phyloP scores from a whole-genome alignment of 2,888 invertebrate genomes.

The Agrotis exclamationis region DNA sequence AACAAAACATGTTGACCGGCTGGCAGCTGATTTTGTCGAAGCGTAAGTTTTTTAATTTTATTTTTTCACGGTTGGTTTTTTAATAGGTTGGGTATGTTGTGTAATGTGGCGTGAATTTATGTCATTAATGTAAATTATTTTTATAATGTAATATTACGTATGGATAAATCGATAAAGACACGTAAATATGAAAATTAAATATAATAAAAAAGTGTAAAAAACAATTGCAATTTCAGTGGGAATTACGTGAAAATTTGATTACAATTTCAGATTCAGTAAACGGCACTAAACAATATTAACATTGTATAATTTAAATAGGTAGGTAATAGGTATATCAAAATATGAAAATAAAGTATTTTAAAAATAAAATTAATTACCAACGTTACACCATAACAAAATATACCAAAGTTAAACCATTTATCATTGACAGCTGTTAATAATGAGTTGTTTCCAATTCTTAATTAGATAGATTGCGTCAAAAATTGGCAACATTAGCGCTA shows the following conservation, averaged over 20 bases:
- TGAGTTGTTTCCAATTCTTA: not conserved
- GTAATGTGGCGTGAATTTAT: conserved; percentile 3
- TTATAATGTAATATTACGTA: not conserved
- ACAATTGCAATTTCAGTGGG: not conserved
- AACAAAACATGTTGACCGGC: conserved; percentile 83
- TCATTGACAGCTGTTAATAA: not conserved
- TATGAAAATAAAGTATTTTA: not conserved
- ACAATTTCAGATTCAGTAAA: conserved; percentile 8
- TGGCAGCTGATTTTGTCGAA: conserved; percentile 87
- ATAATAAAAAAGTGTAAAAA: conserved; percentile 4
- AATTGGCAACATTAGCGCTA: not conserved
- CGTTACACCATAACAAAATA: not conserved
- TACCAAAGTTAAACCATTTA: not conserved
- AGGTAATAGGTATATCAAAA: no score
- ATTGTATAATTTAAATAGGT: not conserved
- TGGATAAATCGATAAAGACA: not conserved
- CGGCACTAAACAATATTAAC: not conserved
- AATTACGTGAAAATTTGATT: not conserved
- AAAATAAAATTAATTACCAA: no score
- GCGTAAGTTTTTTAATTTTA: conserved; percentile 75
- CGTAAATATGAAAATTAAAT: not conserved
- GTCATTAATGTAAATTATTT: conserved; percentile 3
- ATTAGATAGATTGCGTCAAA: not conserved
- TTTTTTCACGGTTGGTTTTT: conserved; percentile 7
- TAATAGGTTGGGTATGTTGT: not conserved